Base-by-base conservation (phyloP, 2,888 invertebrate genomes). In the Platypus cylindrus region DNA sequence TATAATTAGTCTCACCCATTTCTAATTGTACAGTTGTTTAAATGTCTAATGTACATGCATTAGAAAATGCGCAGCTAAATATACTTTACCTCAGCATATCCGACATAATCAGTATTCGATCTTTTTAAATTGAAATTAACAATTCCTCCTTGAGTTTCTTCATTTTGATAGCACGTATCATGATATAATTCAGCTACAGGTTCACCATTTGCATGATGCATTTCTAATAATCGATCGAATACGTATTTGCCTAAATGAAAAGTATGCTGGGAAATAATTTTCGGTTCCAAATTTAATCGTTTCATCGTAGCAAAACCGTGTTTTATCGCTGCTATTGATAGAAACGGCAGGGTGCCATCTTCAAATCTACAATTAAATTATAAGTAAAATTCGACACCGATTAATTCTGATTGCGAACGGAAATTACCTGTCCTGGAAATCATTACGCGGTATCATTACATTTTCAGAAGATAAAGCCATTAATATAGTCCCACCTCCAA, bases 401-500 rank as follows among this genome's bases (percentile, higher is more conserved):
- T 4, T 25, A n/a, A 11, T 8, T n/a, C 9, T 5, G 20, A 20
- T 20, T 20, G 9, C 9, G 20, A 22, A 22, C 9, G 7, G 23
- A 44, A n/a, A n/a, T 56, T 63, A 85, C 86, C 78, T 79, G 58
- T 89, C 81, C 54, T 74, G 68, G 26, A 90, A 63, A 25, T 59
- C 58, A 36, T 67, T 59, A 37, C 83, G 71, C 53, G 78, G 76
- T 11, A 80, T 68, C 60, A 86, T 81, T 50, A 74, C 75, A 54
- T 75, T 70, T 56, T 74, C 68, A 24, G 68, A 68, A 38, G 82
- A 79, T 47, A 90, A 65, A 8, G 83, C 77, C 53, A 91, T 77
- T 52, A 85, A 74, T 7, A 97, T 86, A 2, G 93, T 91, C 5
- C 97, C 97, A 23, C 95, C 97, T 13, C 94, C 94, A 66, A 86